These are phyloP conservation scores for Argya squamiceps DNA, from an alignment of 2,797 vertebrate species.

Conservation along the genomic window DNA sequence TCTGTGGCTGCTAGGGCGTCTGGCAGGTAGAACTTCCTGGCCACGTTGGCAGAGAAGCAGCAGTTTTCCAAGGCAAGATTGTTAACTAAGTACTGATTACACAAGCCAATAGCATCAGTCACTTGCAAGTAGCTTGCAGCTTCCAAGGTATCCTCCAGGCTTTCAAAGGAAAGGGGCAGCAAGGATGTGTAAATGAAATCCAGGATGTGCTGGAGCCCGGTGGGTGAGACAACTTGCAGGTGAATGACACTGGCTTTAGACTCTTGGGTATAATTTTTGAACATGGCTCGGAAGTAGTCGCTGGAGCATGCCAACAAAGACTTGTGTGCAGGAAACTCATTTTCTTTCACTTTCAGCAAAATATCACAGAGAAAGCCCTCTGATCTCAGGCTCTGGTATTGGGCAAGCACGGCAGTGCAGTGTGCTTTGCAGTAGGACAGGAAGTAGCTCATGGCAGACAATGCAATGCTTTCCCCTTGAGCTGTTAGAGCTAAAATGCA, in stretches of 20 bases:
- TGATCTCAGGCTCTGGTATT: constrained; percentile 87
- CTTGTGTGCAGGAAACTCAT: constrained; percentile 89
- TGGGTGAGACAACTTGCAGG: constrained; percentile 83
- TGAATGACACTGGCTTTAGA: constrained; percentile 80
- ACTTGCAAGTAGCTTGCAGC: constrained; percentile 93
- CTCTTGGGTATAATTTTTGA: constrained; percentile 88
- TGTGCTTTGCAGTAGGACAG: constrained; percentile 90
- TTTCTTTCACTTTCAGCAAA: constrained; percentile 84
- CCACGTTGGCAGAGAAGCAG: constrained; percentile 88
- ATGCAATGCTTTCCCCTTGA: not conserved
- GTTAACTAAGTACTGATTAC: constrained; percentile 85
- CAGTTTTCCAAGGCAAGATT: constrained; percentile 84
- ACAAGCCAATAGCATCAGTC: constrained; percentile 84
- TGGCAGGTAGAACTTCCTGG: constrained; percentile 82
- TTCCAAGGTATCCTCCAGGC: constrained; percentile 86
- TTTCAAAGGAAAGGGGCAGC: constrained; percentile 85
- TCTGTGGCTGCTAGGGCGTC: constrained; percentile 79
- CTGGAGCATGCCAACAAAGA: constrained; percentile 92
- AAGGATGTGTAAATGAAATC: constrained; percentile 96
- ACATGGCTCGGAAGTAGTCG: constrained; percentile 94
- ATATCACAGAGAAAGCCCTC: constrained; percentile 90
- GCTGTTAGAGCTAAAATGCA: constrained; percentile 15
- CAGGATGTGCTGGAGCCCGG: constrained; percentile 85
- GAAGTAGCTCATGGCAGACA: constrained; percentile 88
- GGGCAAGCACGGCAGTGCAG: constrained; percentile 81